Percentiles rank a stretch among this genome's conserved stretches.
Evolutionary conservation across 2,888 invertebrate genomes (phyloP).

Genomic region (Alloscopus bannaensis): DNA sequence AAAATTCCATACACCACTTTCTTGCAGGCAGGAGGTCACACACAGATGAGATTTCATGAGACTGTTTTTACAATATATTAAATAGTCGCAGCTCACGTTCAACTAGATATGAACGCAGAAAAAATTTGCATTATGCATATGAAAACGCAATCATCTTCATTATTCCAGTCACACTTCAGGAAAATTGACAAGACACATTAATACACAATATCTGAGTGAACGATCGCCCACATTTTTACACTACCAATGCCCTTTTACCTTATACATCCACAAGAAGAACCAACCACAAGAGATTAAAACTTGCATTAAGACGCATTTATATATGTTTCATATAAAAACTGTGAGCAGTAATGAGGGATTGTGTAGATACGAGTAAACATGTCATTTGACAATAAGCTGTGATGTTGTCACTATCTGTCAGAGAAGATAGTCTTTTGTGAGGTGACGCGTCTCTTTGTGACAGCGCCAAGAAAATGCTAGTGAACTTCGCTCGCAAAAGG

Average conservation of each 20-base stretch:
- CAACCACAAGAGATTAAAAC: neutral
- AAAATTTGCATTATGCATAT: slow-evolving; percentile 44
- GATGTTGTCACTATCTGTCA: slow-evolving; percentile 37
- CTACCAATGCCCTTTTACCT: too few species aligned
- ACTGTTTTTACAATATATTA: neutral
- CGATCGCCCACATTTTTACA: slow-evolving; percentile 12
- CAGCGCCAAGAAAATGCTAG: slow-evolving; percentile 43
- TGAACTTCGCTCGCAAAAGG: too few species aligned
- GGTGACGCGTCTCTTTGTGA: slow-evolving; percentile 39
- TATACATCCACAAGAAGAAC: too few species aligned
- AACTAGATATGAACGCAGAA: too few species aligned
- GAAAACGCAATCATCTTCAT: slow-evolving; percentile 31
- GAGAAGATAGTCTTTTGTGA: slow-evolving; percentile 33
- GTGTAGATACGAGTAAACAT: slow-evolving; percentile 2
- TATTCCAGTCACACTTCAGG: slow-evolving; percentile 58
- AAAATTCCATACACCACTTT: slow-evolving; percentile 34
- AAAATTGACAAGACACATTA: slow-evolving; percentile 38
- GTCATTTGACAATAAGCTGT: slow-evolving; percentile 37
- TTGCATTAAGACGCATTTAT: slow-evolving; percentile 9
- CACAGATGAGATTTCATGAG: neutral
- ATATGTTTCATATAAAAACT: too few species aligned
- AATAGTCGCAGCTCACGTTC: too few species aligned
- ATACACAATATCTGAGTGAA: slow-evolving; percentile 16
- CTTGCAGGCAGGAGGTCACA: slow-evolving; percentile 34
- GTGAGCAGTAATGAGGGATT: slow-evolving; percentile 53